Base-by-base conservation (phyloP, 1,140 invertebrate genomes). In the Drosophila ambigua region DNA sequence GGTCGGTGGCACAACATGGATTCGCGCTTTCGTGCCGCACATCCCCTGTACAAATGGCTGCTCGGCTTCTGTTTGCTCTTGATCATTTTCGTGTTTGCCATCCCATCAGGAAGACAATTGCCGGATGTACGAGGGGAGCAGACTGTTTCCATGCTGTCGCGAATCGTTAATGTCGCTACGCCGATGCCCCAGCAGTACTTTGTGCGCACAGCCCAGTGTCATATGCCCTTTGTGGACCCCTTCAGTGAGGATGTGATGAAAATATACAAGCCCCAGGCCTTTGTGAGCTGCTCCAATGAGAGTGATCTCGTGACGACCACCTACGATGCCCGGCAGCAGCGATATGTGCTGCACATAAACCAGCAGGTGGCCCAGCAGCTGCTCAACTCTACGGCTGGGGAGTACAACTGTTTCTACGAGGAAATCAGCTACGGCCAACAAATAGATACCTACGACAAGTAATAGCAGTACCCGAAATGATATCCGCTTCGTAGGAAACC, bases 231-330 rank as follows among this genome's bases (percentile, higher is more conserved):
- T 44, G 92, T 95, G 45, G 93, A 96, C 77, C 95, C 95, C 0
- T 93, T 94, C 66, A 94, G 95, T 72, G 87, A 93, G 15, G 94
- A 94, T 13, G 94, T 95, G 1, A 92, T 92, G 53, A 80, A 92
- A 48, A 93, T 94, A 55, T 93, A 95, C 13, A 92, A 93, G 43
- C 93, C 93, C 20, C 91, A 93, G 50, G 92, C 93, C 49, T 94
- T 94, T 43, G 92, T 94, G 20, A 61, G 91, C 0, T 96, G 95
- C 77, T 91, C 93, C 2, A 92, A 87, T 28, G 76, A 85, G 13
- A 52, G 20, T 1, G 80, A 92, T 3, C 75, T 95, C 3, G 93
- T 93, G 16, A 67, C 78, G 1, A 81, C 93, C 4, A 46, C 62
- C 0, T 89, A 85, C 8, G 90, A 92, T 15, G 2, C 41, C 4